These are phyloP conservation scores for Tricholauxania praeusta DNA, from an alignment of 2,888 invertebrate species.

Conservation along the genomic window DNA sequence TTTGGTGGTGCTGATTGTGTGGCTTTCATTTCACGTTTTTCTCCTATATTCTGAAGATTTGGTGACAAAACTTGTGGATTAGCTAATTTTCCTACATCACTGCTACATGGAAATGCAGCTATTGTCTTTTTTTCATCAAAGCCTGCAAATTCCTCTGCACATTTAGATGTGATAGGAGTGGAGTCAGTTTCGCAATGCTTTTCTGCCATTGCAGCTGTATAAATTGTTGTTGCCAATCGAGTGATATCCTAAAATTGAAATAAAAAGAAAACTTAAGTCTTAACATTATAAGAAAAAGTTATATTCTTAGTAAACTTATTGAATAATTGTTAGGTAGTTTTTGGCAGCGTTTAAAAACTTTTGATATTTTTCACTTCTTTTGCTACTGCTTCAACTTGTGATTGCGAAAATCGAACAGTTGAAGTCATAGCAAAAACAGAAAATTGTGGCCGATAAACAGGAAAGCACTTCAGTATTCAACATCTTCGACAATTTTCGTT, in stretches of 20 bases:
- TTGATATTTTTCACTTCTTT: no score
- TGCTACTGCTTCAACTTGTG: no score
- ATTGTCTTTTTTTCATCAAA: constrained; percentile 78
- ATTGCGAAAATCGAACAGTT: no score
- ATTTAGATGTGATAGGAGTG: constrained; percentile 87
- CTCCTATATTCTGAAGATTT: constrained; percentile 61
- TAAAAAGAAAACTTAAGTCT: no score
- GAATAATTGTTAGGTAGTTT: no score
- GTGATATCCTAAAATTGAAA: constrained; percentile 72
- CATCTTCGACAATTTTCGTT: no score
- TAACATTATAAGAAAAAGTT: not conserved
- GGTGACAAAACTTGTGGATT: constrained; percentile 61
- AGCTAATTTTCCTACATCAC: constrained; percentile 69
- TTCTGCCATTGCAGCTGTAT: constrained; percentile 82
- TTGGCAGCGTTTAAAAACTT: no score
- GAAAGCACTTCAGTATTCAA: no score
- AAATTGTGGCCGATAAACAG: no score
- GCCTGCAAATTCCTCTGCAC: constrained; percentile 97
- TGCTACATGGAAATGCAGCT: constrained; percentile 65
- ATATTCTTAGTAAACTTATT: not conserved
- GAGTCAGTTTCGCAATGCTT: constrained; percentile 88
- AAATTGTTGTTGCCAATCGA: constrained; percentile 79
- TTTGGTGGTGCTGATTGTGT: constrained; percentile 42
- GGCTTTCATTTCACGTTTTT: constrained; percentile 57
- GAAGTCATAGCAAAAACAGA: no score